These are phyloP conservation scores for Bugula neritina DNA, from an alignment of 2,888 invertebrate genomes.

Conservation along the genomic window DNA sequence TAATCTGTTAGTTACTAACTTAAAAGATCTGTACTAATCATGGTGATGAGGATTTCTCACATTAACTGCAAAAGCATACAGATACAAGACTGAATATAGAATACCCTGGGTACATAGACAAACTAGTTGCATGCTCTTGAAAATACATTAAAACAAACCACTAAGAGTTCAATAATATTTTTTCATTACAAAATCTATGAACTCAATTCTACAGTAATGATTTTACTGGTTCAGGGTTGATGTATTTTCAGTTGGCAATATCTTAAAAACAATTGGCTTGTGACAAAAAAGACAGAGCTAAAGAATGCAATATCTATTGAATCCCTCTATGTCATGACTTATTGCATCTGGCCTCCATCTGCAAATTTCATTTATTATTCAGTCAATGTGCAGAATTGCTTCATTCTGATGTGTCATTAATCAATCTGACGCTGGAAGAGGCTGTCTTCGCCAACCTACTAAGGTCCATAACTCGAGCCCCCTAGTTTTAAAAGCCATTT, in stretches of 20 bases:
- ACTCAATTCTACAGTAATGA: background rate
- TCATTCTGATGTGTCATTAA: background rate
- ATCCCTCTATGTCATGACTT: background rate
- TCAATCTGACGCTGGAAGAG: background rate
- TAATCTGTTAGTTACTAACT: too few relatives aligned
- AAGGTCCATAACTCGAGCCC: background rate
- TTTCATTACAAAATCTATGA: too few relatives aligned
- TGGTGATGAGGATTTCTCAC: too few relatives aligned
- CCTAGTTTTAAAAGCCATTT: too few relatives aligned
- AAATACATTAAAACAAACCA: too few relatives aligned
- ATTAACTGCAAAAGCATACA: too few relatives aligned
- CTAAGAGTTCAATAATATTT: too few relatives aligned
- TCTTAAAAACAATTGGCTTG: background rate
- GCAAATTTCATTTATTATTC: background rate
- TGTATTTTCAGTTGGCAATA: background rate
- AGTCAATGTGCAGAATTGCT: background rate
- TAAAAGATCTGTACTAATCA: too few relatives aligned
- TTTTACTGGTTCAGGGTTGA: background rate
- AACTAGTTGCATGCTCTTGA: too few relatives aligned
- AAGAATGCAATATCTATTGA: background rate
- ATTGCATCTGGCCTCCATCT: background rate
- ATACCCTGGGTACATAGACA: too few relatives aligned
- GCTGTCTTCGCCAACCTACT: background rate
- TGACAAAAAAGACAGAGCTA: background rate
- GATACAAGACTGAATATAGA: too few relatives aligned